Percentiles rank a stretch among this genome's conserved stretches.
Conservation (phyloP, 2,797 vertebrate species). For the Squalus acanthias region DNA sequence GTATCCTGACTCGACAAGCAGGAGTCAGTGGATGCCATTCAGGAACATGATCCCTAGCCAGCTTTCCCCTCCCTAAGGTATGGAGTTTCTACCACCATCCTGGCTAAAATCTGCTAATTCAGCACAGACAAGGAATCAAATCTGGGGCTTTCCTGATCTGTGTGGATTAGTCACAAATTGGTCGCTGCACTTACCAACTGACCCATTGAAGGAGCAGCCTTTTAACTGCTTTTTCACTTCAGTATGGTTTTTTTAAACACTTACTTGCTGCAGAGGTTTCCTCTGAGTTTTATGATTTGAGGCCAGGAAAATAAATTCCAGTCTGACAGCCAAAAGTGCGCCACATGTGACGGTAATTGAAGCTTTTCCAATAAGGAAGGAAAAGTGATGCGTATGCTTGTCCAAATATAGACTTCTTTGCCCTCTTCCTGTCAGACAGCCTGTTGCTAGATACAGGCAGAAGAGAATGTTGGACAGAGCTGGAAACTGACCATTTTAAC, state of each 20-base stretch:
- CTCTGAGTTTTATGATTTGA: neutral
- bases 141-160: neutral
- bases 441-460: neutral
- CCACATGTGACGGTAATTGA: neutral
- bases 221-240: neutral
- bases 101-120: neutral
- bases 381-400: neutral
- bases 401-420: neutral
- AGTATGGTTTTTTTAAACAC: neutral
- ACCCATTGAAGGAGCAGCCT: neutral
- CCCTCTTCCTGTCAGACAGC: neutral
- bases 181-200: neutral
- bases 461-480: neutral
- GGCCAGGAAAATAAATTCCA: slow-evolving; percentile 1
- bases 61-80: neutral
- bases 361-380: slow-evolving; percentile 2
- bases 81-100: neutral
- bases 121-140: neutral
- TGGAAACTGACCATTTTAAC: neutral
- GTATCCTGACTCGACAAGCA: neutral
- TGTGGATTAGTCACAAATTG: neutral
- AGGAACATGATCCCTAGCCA: neutral
- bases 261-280: neutral
- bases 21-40: neutral
- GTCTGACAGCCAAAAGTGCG: neutral